phyloP scores from a whole-genome alignment of 1,140 invertebrate species.

The Adoxophyes honmai region DNA sequence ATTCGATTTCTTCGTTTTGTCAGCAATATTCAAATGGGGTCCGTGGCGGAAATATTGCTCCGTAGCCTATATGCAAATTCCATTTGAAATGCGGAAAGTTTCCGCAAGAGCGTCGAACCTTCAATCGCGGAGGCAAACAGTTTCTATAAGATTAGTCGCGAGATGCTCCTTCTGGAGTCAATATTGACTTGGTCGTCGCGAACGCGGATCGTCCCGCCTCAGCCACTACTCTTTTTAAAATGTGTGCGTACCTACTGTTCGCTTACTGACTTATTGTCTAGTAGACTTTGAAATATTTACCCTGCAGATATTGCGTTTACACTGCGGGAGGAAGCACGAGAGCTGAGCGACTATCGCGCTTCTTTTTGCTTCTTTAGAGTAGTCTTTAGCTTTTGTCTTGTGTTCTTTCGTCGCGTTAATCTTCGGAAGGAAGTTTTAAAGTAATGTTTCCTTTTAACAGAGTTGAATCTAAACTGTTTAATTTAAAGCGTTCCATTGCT shows the following conservation, averaged over 20 bases:
- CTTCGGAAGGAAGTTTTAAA: too few relatives aligned
- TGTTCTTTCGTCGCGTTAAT: too few relatives aligned
- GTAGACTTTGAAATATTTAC: conserved; percentile 43
- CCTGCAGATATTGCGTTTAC: conserved; percentile 42
- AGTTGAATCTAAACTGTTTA: too few relatives aligned
- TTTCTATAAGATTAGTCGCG: conserved; percentile 64
- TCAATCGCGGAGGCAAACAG: conserved; percentile 60
- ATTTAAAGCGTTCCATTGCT: too few relatives aligned
- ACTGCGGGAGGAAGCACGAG: background rate
- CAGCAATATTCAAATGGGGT: conserved; percentile 63
- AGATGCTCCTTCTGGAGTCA: conserved; percentile 48
- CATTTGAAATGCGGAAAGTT: conserved; percentile 63
- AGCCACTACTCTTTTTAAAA: conserved; percentile 23
- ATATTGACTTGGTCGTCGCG: conserved; percentile 41
- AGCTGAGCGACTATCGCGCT: background rate
- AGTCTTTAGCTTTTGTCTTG: too few relatives aligned
- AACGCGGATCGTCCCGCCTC: conserved; percentile 14
- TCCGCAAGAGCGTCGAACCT: conserved; percentile 46
- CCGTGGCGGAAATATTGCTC: conserved; percentile 56
- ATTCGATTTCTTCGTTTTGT: conserved; percentile 43
- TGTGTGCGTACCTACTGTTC: conserved; percentile 35
- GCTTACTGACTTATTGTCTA: conserved; percentile 46
- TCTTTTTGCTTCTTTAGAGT: too few relatives aligned
- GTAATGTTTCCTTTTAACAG: too few relatives aligned
- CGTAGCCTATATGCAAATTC: conserved; percentile 64